phyloP scores from a whole-genome alignment of 2,888 invertebrate genomes.

The Halictus ligatus region DNA sequence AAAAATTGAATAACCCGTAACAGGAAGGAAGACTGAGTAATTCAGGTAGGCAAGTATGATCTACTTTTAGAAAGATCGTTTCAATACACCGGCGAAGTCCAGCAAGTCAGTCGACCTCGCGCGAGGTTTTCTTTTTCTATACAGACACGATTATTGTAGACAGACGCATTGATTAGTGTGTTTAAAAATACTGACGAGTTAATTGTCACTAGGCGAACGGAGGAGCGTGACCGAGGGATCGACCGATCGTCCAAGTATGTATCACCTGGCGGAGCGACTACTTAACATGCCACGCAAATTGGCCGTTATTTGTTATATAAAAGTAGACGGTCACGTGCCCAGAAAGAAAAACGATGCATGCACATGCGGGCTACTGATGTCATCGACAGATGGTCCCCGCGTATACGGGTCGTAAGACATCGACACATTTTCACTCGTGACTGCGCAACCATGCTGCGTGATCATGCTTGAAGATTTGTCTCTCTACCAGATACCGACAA shows the following conservation, averaged over 20 bases:
- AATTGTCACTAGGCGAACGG: not conserved
- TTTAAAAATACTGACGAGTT: not conserved
- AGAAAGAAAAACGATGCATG: slow-evolving; percentile 33
- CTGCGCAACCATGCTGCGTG: slow-evolving; percentile 24
- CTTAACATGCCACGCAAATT: slow-evolving; percentile 16
- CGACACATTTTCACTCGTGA: slow-evolving; percentile 44
- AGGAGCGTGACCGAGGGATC: not conserved
- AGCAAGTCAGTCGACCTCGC: not conserved
- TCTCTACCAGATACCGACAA: not conserved
- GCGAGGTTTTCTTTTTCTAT: not conserved
- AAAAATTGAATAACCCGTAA: too few relatives aligned
- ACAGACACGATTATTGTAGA: not conserved
- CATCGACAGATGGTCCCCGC: slow-evolving; percentile 52
- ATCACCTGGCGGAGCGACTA: slow-evolving; percentile 6
- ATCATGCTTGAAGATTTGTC: slow-evolving; percentile 2
- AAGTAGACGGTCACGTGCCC: slow-evolving; percentile 14
- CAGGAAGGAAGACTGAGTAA: too few relatives aligned
- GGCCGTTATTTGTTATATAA: slow-evolving; percentile 20
- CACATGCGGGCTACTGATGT: slow-evolving; percentile 50
- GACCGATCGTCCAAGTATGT: not conserved
- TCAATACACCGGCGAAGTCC: not conserved
- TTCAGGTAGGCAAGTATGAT: too few relatives aligned
- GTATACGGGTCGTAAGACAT: slow-evolving; percentile 45
- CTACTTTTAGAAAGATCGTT: too few relatives aligned
- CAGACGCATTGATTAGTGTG: not conserved